phyloP scores from a whole-genome alignment of 2,888 invertebrate genomes.

The Deilephila elpenor region DNA sequence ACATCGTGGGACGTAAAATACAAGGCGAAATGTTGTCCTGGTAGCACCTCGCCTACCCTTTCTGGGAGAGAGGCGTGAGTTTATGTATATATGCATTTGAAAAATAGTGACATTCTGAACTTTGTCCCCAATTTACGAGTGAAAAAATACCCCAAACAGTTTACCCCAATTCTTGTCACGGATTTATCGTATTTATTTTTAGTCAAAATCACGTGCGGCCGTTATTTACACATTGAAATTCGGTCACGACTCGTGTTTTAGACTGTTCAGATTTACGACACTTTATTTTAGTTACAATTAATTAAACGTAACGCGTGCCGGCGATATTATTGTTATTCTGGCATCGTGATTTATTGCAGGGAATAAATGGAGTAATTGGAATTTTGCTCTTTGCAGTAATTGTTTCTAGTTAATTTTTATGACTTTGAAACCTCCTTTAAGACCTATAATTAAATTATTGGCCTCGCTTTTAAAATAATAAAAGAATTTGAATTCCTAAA shows the following conservation, averaged over 20 bases:
- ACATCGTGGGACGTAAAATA: too few relatives aligned
- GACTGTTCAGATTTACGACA: conserved; percentile 27
- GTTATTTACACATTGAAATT: neutral
- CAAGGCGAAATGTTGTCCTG: too few relatives aligned
- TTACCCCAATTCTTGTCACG: neutral
- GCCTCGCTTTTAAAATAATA: too few relatives aligned
- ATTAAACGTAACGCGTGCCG: conserved; percentile 21
- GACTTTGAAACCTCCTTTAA: too few relatives aligned
- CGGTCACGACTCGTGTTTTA: conserved; percentile 10
- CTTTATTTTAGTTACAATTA: conserved; percentile 25
- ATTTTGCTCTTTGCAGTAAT: conserved; percentile 2
- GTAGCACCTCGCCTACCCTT: too few relatives aligned
- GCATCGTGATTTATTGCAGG: neutral
- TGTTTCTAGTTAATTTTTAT: neutral
- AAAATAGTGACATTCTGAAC: too few relatives aligned
- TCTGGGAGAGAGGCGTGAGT: too few relatives aligned
- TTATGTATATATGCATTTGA: too few relatives aligned
- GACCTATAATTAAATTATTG: too few relatives aligned
- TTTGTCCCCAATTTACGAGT: too few relatives aligned
- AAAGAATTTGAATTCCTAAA: too few relatives aligned
- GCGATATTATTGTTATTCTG: conserved; percentile 14
- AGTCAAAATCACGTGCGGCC: neutral
- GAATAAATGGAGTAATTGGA: neutral
- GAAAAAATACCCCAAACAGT: neutral
- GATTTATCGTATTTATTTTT: neutral